Percentiles rank a stretch among this genome's conserved stretches.
Evolutionary conservation across 2,888 invertebrate genomes (phyloP).

Genomic region (Synergus itoensis): DNA sequence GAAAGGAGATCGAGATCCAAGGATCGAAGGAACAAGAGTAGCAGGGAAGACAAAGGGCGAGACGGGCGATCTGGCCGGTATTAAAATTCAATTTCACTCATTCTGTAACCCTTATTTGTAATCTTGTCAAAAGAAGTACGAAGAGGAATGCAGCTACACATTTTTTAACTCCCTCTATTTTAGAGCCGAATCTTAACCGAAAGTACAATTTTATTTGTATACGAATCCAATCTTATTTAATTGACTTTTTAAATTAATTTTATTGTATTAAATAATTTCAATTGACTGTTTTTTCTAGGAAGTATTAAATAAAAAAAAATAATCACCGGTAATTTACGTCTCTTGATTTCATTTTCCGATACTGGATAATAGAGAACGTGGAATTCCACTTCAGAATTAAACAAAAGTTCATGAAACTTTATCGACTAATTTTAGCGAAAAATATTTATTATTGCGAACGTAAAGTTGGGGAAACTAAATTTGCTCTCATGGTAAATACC

Average conservation of each 20-base stretch:
- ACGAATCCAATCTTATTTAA: background rate
- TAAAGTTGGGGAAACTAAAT: too few relatives aligned
- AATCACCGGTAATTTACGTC: background rate
- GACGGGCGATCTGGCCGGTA: conserved; percentile 80
- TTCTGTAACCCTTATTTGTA: background rate
- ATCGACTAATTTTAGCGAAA: too few relatives aligned
- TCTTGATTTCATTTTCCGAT: background rate
- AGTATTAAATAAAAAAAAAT: background rate
- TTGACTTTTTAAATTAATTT: background rate
- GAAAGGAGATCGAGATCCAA: conserved; percentile 75
- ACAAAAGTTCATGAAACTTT: too few relatives aligned
- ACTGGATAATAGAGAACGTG: too few relatives aligned
- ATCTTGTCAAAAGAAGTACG: background rate
- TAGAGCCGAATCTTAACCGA: background rate
- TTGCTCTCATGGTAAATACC: too few relatives aligned
- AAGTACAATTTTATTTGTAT: background rate
- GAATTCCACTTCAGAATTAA: too few relatives aligned
- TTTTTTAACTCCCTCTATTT: too few relatives aligned
- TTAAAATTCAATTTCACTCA: conserved; percentile 62
- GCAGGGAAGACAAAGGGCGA: conserved; percentile 74
- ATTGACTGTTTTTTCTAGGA: background rate
- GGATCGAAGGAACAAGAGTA: conserved; percentile 69
- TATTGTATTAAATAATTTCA: background rate
- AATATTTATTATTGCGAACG: background rate
- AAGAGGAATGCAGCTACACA: too few relatives aligned